A percentile compares a stretch with the other conserved stretches of the same genome.
These are phyloP conservation scores for Tridacna gigas DNA, from an alignment of 2,888 invertebrate genomes.

Conservation along the genomic window DNA sequence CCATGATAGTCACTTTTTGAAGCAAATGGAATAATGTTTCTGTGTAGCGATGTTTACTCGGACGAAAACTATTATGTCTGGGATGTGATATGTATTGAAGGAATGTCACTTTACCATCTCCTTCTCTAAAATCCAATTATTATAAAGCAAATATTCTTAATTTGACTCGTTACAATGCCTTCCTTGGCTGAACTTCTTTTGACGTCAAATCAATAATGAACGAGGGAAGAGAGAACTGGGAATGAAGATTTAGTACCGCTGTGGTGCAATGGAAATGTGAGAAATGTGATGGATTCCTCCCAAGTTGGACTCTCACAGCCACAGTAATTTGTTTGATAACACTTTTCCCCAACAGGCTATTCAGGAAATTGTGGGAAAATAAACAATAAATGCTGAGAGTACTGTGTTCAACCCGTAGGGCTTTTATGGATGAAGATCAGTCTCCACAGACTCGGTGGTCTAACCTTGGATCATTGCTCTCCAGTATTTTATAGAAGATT, in stretches of 20 bases:
- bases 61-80: no score
- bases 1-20: no score
- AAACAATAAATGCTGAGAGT: no score
- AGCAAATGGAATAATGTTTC: no score
- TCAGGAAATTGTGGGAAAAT: no score
- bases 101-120: constrained; percentile 10
- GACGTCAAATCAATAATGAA: constrained; percentile 50
- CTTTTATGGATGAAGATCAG: no score
- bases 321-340: constrained; percentile 1
- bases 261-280: constrained; percentile 13
- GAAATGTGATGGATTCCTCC: constrained; percentile 20
- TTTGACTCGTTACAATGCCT: constrained; percentile 45
- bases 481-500: no score
- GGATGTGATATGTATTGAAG: constrained; percentile 4
- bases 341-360: no score
- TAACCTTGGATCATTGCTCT: no score
- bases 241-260: constrained; percentile 26
- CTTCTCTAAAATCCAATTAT: constrained; percentile 27
- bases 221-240: constrained; percentile 33
- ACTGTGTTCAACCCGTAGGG: no score
- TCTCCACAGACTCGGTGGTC: no score
- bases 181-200: constrained; percentile 35
- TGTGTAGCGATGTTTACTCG: no score
- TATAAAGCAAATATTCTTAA: constrained; percentile 50
- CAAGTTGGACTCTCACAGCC: not conserved